These are phyloP conservation scores for Eugnorisma glareosa DNA, from an alignment of 2,888 invertebrate species.

Conservation along the genomic window DNA sequence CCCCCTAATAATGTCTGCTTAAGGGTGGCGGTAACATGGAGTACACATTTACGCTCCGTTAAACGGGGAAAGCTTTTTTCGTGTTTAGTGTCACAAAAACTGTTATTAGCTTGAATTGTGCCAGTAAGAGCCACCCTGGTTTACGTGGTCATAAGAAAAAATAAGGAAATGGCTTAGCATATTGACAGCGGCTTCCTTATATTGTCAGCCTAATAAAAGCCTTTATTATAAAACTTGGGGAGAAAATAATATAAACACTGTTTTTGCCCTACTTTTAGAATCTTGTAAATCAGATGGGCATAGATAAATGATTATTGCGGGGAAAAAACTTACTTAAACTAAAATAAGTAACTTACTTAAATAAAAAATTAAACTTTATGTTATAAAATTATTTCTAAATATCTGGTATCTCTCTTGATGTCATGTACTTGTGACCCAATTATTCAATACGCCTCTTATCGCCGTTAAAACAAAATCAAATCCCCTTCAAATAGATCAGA, in stretches of 20 bases:
- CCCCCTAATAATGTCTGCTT: slow-evolving; percentile 90
- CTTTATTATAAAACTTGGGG: slow-evolving; percentile 8
- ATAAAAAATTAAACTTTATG: no score
- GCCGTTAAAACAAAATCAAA: not conserved
- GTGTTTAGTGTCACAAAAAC: slow-evolving; percentile 91
- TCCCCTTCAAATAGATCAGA: not conserved
- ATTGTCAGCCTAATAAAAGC: slow-evolving; percentile 26
- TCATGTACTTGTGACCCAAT: not conserved
- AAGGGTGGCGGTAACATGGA: slow-evolving; percentile 89
- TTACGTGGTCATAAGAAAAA: slow-evolving; percentile 70
- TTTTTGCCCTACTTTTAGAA: slow-evolving; percentile 13
- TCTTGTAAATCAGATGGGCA: no score
- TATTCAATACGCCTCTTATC: not conserved
- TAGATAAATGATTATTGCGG: no score
- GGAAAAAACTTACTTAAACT: not conserved
- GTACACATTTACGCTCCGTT: slow-evolving; percentile 90
- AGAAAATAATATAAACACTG: slow-evolving; percentile 15
- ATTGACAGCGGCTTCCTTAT: slow-evolving; percentile 39
- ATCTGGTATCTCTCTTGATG: not conserved
- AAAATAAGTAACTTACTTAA: not conserved
- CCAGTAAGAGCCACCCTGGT: slow-evolving; percentile 74
- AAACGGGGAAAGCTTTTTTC: slow-evolving; percentile 90
- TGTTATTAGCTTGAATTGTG: slow-evolving; percentile 90
- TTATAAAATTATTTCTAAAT: not conserved
- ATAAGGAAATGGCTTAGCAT: slow-evolving; percentile 67